Base-by-base conservation (phyloP, 2,888 invertebrate species). In the Drosophila picticornis region DNA sequence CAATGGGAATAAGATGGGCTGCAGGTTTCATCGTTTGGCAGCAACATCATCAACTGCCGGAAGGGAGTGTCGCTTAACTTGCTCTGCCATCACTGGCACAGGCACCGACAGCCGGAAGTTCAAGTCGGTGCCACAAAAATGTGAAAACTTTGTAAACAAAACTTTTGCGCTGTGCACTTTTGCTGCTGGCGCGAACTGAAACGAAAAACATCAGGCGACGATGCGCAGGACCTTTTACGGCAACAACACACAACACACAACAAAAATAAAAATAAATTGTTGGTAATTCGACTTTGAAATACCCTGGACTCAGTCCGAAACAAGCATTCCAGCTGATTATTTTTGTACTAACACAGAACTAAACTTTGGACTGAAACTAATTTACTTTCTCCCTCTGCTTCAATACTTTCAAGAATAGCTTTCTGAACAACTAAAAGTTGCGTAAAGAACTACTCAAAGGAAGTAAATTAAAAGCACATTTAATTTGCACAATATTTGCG, bases 121-220 rank as follows among this genome's bases (percentile, higher is more conserved):
- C 88, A 90, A 88, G 83, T 87, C 78, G 75, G 77, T 85, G 86
- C 90, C 87, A 90, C 88, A 86, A 86, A 90, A 86, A 86, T 86
- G 84, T 90, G 60, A 87, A 90, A 88, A 90, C 88, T 88, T 88
- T 86, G 89, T 88, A 86, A 90, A 90, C 87, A 90, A 90, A 90
- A 90, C 89, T 88, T 88, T 88, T 78, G 77, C 61, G 65, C 77
- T 84, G 74, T 80, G 87, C 86, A 86, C 90, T 88, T 90, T 90
- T 90, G 85, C 85, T 80, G 75, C 72, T 72, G 81, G 80, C 71
- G 84, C 84, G 77, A 79, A 81, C 72, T 80, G 73, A 80, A 74
- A 78, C 71, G 81, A 74, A 59, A 60, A 83, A 80, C 83, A 88
- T 81, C 80, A 86, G 76, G 73, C 76, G 69, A 79, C 82, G 84